These are phyloP conservation scores for Hypanus sabinus DNA, from an alignment of 2,113 vertebrate species.

Conservation along the genomic window DNA sequence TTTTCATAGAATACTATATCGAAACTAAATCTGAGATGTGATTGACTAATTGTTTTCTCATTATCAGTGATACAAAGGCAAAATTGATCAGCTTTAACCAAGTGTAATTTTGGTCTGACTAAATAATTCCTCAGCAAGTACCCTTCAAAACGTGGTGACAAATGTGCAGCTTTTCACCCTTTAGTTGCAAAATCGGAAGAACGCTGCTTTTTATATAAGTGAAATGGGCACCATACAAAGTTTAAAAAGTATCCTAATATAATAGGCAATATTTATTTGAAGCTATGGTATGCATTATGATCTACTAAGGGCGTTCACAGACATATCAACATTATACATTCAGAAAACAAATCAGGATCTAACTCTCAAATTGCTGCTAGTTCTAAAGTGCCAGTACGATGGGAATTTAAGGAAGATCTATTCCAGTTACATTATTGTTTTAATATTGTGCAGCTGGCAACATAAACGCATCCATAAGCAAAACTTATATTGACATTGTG, in stretches of 20 bases:
- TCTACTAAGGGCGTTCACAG: neutral
- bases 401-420: neutral
- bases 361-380: neutral
- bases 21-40: slow-evolving; percentile 11
- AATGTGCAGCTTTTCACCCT: neutral
- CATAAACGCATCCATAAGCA: neutral
- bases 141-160: neutral
- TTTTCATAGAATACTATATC: neutral
- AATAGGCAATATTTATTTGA: neutral
- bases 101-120: neutral
- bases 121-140: neutral
- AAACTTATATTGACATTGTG: neutral
- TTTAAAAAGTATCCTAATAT: neutral
- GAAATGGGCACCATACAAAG: too few species aligned
- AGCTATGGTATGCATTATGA: neutral
- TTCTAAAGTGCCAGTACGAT: neutral
- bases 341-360: neutral
- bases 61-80: neutral
- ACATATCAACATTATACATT: neutral
- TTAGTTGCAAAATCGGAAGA: neutral
- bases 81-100: neutral
- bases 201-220: neutral
- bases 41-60: neutral
- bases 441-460: neutral
- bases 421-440: neutral